Conservation (phyloP, 1,140 invertebrate species). For the Stegodyphus mimosarum region DNA sequence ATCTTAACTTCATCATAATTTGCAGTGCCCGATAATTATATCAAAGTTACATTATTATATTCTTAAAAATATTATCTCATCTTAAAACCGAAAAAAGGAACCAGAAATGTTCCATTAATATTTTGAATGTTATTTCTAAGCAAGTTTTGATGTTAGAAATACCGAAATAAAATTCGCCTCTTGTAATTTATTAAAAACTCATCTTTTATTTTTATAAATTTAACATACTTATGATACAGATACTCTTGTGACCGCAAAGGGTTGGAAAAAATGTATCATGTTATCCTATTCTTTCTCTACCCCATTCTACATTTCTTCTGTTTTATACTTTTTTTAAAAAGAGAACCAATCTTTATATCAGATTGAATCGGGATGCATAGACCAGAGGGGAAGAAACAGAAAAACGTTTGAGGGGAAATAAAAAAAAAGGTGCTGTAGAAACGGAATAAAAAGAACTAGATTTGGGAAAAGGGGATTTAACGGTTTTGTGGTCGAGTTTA, state of each 20-base stretch:
- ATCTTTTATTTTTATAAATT: not conserved
- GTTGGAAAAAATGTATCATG: not conserved
- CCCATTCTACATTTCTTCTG: not conserved
- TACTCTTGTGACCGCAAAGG: not conserved
- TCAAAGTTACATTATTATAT: no score
- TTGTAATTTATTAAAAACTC: no score
- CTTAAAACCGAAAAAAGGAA: no score
- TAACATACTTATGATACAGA: not conserved
- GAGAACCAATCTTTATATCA: constrained; percentile 42
- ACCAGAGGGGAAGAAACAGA: constrained; percentile 13
- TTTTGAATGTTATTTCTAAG: no score
- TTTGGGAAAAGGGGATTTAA: constrained; percentile 58
- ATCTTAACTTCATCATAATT: no score
- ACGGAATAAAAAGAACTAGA: constrained; percentile 48
- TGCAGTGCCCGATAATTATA: no score
- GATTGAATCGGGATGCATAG: constrained; percentile 45
- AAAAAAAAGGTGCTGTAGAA: not conserved
- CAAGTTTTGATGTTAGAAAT: no score
- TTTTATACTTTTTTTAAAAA: constrained; percentile 22
- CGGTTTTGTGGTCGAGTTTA: constrained; percentile 58
- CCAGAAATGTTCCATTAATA: no score
- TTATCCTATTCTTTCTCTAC: not conserved
- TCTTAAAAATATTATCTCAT: no score
- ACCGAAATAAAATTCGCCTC: no score
- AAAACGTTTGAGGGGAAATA: constrained; percentile 21